phyloP scores from a whole-genome alignment of 2,797 vertebrate species.

The Macrochelys suwanniensis region DNA sequence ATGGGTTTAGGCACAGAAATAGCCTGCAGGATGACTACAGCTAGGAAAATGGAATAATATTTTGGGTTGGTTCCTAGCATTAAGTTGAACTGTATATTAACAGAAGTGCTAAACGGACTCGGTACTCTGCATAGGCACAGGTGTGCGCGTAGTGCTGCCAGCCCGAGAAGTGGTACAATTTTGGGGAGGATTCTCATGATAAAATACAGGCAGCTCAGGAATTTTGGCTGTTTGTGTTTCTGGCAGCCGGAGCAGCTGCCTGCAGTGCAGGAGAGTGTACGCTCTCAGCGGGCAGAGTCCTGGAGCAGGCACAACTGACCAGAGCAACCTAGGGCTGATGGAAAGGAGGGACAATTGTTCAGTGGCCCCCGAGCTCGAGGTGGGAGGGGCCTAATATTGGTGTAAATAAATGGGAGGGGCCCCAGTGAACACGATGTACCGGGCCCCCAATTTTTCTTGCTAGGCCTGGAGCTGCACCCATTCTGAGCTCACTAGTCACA shows the following conservation, averaged over 20 bases:
- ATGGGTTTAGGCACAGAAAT: neutral
- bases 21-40: accelerated
- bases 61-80: neutral
- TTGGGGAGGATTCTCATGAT: neutral
- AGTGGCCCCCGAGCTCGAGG: neutral
- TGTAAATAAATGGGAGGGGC: too few relatives aligned
- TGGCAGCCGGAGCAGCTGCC: neutral
- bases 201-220: neutral
- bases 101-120: neutral
- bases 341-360: neutral
- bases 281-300: neutral
- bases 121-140: neutral
- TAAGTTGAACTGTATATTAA: neutral
- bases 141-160: accelerated
- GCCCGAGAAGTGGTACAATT: neutral
- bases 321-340: neutral
- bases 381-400: too few relatives aligned
- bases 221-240: neutral
- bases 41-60: neutral
- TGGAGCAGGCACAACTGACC: neutral
- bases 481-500: too few relatives aligned
- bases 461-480: too few relatives aligned
- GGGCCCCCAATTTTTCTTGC: too few relatives aligned
- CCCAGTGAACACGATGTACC: too few relatives aligned
- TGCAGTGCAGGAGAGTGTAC: neutral